These are phyloP conservation scores for Lacerta viridis DNA, from an alignment of 2,797 vertebrate genomes.

Conservation along the genomic window DNA sequence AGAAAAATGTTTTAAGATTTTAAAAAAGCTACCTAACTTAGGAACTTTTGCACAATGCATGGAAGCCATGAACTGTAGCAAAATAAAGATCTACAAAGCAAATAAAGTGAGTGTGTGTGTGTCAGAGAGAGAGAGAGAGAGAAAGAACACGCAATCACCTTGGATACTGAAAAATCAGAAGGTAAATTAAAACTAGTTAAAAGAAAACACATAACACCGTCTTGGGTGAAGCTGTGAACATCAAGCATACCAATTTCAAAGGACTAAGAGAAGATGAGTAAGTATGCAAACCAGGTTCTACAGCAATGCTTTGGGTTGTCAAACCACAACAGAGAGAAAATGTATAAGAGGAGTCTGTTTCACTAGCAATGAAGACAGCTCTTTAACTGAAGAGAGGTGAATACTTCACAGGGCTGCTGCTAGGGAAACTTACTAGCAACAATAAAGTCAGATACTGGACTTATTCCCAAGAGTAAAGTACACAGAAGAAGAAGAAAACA, in stretches of 20 bases:
- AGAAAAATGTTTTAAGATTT: not conserved
- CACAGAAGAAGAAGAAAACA: not conserved
- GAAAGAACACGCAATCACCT: not conserved
- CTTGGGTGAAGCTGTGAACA: not conserved
- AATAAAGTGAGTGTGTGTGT: not conserved
- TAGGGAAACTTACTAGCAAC: not conserved
- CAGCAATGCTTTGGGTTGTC: slow-evolving; percentile 7
- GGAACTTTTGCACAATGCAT: not conserved
- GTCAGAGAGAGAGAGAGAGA: too few species aligned
- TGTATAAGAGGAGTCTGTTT: slow-evolving; percentile 17
- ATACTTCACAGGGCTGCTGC: not conserved
- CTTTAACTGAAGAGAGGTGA: fast-evolving
- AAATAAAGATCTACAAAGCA: not conserved
- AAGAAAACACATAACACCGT: not conserved
- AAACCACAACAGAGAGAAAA: not conserved
- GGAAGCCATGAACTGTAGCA: not conserved
- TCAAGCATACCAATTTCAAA: not conserved
- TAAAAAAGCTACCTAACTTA: not conserved
- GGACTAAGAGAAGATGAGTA: not conserved
- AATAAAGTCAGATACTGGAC: slow-evolving; percentile 6
- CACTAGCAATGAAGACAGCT: not conserved
- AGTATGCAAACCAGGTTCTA: not conserved
- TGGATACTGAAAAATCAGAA: not conserved
- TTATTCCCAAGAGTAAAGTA: slow-evolving; percentile 21
- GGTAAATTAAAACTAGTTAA: not conserved